These are phyloP conservation scores for Arenaria interpres DNA, from an alignment of 2,113 vertebrate species.

Conservation along the genomic window DNA sequence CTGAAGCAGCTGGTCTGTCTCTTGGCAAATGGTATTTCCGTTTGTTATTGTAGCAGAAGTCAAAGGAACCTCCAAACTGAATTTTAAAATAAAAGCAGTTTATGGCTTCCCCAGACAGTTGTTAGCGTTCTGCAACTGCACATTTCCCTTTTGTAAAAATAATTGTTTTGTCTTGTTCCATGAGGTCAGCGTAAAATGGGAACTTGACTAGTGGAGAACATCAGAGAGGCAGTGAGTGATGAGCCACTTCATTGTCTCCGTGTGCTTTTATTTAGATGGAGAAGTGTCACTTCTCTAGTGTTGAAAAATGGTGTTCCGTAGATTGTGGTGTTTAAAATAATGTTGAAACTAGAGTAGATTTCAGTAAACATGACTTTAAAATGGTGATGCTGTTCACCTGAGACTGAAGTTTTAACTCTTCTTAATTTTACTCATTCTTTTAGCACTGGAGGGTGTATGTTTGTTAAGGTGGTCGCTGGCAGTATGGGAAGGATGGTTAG, in stretches of 20 bases:
- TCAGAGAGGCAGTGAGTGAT: background rate
- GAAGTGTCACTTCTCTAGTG: background rate
- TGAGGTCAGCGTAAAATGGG: background rate
- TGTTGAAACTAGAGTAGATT: background rate
- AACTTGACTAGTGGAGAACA: background rate
- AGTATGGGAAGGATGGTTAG: fast-evolving
- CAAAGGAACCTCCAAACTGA: background rate
- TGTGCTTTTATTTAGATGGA: background rate
- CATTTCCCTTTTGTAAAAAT: background rate
- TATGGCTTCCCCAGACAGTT: background rate
- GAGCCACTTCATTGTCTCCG: background rate
- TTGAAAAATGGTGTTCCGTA: background rate
- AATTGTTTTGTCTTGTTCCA: background rate
- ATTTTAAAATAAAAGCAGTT: background rate
- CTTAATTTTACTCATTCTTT: background rate
- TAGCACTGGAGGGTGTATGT: background rate
- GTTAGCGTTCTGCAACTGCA: background rate
- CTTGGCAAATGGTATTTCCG: background rate
- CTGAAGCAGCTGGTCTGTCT: background rate
- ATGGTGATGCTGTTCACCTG: background rate
- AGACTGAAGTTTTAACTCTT: background rate
- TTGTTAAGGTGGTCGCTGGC: background rate
- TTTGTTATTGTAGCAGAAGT: background rate
- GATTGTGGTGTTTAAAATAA: background rate
- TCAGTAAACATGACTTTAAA: background rate